These are phyloP conservation scores for Napeogenes inachia DNA, from an alignment of 2,888 invertebrate genomes.

Conservation along the genomic window DNA sequence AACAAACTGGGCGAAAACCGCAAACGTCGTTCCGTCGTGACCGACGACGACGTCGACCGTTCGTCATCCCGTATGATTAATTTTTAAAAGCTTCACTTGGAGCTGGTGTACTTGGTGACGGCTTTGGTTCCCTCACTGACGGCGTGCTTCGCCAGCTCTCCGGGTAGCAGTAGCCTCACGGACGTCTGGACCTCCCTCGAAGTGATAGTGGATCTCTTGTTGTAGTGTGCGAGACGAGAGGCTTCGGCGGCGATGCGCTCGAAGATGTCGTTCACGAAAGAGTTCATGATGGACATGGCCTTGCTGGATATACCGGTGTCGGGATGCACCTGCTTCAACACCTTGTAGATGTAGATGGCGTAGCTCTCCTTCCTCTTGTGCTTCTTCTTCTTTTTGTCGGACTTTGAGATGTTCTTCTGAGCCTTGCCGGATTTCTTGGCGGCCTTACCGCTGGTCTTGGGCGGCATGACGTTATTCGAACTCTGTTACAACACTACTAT, in stretches of 20 bases:
- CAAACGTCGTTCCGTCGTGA: no score
- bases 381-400: constrained; percentile 77
- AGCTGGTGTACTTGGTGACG: constrained; percentile 77
- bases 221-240: constrained; percentile 80
- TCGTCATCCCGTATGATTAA: not conserved
- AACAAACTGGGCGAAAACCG: no score
- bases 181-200: constrained; percentile 83
- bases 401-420: constrained; percentile 76
- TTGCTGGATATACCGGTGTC: constrained; percentile 74
- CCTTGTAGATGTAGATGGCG: constrained; percentile 80
- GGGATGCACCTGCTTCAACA: constrained; percentile 82
- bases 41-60: no score
- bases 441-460: constrained; percentile 57
- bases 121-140: constrained; percentile 82
- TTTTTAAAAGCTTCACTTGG: constrained; percentile 39
- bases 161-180: constrained; percentile 81
- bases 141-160: constrained; percentile 83
- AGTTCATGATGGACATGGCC: constrained; percentile 84
- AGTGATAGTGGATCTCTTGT: constrained; percentile 81
- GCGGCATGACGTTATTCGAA: constrained; percentile 37
- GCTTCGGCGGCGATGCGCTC: constrained; percentile 82
- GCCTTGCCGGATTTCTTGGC: constrained; percentile 76
- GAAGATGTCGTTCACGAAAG: constrained; percentile 84
- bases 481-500: no score
- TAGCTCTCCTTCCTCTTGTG: constrained; percentile 77